Evolutionary conservation across 2,888 invertebrate species (phyloP), one percentile per base, ranked within the genome.

Genomic region (Rhamphomyia laevipes): DNA sequence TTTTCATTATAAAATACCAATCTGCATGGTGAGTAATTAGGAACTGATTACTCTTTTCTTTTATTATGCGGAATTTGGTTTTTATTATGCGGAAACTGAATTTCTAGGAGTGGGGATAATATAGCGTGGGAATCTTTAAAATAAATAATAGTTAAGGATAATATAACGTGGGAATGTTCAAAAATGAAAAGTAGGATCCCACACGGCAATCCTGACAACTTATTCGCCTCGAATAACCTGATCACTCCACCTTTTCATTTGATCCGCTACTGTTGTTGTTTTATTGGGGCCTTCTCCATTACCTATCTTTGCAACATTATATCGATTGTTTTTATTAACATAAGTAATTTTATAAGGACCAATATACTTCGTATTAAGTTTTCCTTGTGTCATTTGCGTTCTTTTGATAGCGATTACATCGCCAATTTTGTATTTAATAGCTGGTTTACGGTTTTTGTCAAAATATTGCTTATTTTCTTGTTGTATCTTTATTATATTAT

Each of bases 321-420:
- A 51, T 33, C 51, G 27, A 2, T 45, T 51, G 27, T 53, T 21
- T n/a, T 21, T 21, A 21, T 5, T 5, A 21, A 21, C 21, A 5
- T 21, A 21, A 4, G 21, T 5, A 46, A 7, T 43, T 47, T 17
- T 38, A 5, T 1, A 11, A 5, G 12, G 46, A 38, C 47, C 52
- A 10, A 50, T 30, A 23, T 23, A 52, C 16, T 50, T 50, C 4
- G 48, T 47, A 33, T 43, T 42, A 10, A 50, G 33, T 5, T 51
- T 51, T 27, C 52, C 37, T 45, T 45, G 3, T 48, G 11, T 4
- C 51, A 48, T 51, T 21, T 52, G 53, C 1, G 51, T 51, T 10
- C 52, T 51, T 46, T 55, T 52, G 13, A 50, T 51, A 42, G 51
- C 50, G 35, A 55, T 47, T 16, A 52, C 37, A 6, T 55, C 51